phyloP scores from a whole-genome alignment of 2,113 vertebrate genomes.

The Urocitellus parryii region DNA sequence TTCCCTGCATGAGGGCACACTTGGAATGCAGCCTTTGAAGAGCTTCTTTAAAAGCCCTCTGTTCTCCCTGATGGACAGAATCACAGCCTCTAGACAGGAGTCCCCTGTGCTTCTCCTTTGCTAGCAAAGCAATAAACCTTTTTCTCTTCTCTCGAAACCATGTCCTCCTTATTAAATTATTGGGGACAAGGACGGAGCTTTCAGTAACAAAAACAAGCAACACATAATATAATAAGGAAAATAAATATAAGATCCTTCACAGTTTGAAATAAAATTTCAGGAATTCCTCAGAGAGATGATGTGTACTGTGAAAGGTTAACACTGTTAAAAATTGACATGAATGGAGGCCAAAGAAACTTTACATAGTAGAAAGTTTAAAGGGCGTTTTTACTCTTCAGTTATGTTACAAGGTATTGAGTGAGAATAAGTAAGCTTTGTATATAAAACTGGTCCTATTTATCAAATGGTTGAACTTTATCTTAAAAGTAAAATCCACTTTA shows the following conservation, averaged over 20 bases:
- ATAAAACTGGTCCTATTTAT: not conserved
- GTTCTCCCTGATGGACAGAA: no score
- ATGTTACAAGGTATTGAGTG: not conserved
- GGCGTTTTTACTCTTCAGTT: not conserved
- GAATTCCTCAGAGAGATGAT: not conserved
- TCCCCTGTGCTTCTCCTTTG: no score
- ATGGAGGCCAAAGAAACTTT: not conserved
- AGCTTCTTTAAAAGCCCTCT: no score
- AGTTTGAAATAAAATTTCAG: conserved; percentile 30
- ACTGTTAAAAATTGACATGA: conserved; percentile 30
- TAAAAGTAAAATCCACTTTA: conserved; percentile 17
- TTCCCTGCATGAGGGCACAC: no score
- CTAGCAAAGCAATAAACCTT: no score
- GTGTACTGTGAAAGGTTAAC: not conserved
- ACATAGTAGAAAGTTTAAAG: conserved; percentile 18
- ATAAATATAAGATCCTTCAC: not conserved
- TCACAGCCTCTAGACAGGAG: no score
- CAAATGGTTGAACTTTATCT: conserved; percentile 1
- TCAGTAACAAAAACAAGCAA: not conserved
- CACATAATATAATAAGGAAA: not conserved
- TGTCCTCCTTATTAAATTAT: no score
- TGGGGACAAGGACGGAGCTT: no score
- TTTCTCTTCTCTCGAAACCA: no score
- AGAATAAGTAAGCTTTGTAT: not conserved
- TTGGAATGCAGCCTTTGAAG: no score